Conservation (phyloP, 35 echinoderm and acorn worm species). For the Strongylocentrotus purpuratus region DNA sequence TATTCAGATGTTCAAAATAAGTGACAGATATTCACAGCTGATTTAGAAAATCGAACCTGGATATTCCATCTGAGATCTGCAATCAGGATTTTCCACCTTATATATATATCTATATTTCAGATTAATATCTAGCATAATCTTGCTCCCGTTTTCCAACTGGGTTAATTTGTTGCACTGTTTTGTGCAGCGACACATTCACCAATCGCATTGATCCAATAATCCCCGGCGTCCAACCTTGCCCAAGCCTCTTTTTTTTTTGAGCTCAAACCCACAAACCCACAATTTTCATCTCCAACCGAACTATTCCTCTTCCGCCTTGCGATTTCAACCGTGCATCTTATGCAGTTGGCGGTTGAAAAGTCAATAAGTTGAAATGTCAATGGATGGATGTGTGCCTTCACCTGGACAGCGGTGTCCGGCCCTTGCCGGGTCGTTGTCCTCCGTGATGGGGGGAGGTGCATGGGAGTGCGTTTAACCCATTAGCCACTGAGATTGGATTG, state of each 20-base stretch:
- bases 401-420: not conserved
- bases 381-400: slow-evolving; percentile 27
- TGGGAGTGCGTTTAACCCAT: slow-evolving; percentile 1
- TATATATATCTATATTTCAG: not conserved
- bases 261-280: not conserved
- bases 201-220: not conserved
- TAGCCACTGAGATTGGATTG: not conserved
- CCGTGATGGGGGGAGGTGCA: not conserved
- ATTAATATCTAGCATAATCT: not conserved
- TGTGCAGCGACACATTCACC: not conserved
- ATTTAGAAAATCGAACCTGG: not conserved
- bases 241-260: not conserved
- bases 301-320: not conserved
- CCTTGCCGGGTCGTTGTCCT: not conserved
- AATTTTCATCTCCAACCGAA: not conserved
- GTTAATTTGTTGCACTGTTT: not conserved
- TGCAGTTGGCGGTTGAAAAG: slow-evolving; percentile 6
- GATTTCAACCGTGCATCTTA: not conserved
- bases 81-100: not conserved
- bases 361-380: slow-evolving; percentile 24
- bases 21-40: not conserved
- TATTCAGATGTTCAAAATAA: slow-evolving; percentile 12
- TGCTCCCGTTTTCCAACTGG: not conserved
- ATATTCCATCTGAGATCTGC: not conserved
- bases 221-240: not conserved